Percentiles rank a stretch among this genome's conserved stretches.
Conservation (phyloP, 2,113 vertebrate species). For the Cavia aperea region DNA sequence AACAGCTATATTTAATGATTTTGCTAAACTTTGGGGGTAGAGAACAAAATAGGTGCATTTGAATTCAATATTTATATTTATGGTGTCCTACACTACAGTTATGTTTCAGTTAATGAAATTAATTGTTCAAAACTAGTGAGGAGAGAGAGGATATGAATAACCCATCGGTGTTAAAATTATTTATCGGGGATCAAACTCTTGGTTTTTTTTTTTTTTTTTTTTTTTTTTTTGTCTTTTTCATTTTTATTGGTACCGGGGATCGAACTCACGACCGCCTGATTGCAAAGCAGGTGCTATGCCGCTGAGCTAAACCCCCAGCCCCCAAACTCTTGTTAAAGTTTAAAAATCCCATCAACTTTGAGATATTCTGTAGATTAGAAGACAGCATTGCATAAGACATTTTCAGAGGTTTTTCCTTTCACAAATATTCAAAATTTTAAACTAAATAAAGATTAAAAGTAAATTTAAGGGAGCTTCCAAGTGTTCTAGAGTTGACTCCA, state of each 20-base stretch:
- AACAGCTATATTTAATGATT: constrained; percentile 30
- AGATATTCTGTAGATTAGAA: background rate
- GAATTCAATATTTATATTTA: constrained; percentile 28
- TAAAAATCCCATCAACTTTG: background rate
- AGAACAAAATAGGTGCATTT: constrained; percentile 18
- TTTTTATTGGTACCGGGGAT: no score
- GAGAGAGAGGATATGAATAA: constrained; percentile 49
- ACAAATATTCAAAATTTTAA: constrained; percentile 24
- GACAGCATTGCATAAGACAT: background rate
- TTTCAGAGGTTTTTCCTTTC: constrained; percentile 11
- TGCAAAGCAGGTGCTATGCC: no score
- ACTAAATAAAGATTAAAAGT: constrained; percentile 13
- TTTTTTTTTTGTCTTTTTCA: no score
- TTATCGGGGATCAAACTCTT: no score
- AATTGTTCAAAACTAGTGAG: constrained; percentile 23
- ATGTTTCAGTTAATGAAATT: constrained; percentile 38
- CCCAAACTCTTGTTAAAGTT: background rate
- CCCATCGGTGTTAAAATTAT: background rate
- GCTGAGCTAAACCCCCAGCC: no score
- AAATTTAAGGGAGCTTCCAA: constrained; percentile 16
- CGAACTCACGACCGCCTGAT: no score
- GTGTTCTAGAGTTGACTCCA: background rate
- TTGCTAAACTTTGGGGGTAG: constrained; percentile 27
- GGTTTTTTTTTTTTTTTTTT: background rate
- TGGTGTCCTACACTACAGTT: background rate